phyloP scores from a whole-genome alignment of 2,888 invertebrate genomes.

The Drosophila birchii region DNA sequence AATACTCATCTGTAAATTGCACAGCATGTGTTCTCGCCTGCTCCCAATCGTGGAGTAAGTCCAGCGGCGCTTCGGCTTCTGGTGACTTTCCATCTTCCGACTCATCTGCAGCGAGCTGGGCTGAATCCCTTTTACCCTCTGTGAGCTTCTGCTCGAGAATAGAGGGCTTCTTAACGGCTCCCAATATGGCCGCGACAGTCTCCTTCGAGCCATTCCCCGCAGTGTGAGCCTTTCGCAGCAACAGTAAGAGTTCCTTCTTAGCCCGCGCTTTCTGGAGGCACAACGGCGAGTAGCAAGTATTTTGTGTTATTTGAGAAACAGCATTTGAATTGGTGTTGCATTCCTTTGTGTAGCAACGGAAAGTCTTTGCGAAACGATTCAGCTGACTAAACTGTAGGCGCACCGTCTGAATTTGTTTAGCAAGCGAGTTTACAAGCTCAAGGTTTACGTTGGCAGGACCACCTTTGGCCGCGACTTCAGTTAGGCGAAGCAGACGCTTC shows the following conservation, averaged over 20 bases:
- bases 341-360: conserved; percentile 89
- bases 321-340: conserved; percentile 87
- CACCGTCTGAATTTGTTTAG: conserved; percentile 89
- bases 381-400: conserved; percentile 89
- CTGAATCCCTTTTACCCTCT: conserved; percentile 85
- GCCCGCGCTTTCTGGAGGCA: conserved; percentile 91
- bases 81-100: conserved; percentile 74
- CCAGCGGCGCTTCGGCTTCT: conserved; percentile 79
- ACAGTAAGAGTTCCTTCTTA: conserved; percentile 88
- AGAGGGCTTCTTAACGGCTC: conserved; percentile 87
- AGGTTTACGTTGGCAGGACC: conserved; percentile 84
- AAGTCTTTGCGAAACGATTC: conserved; percentile 89
- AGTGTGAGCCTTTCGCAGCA: conserved; percentile 88
- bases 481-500: conserved; percentile 79
- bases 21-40: conserved; percentile 86
- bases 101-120: conserved; percentile 67
- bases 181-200: conserved; percentile 84
- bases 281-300: conserved; percentile 91
- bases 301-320: conserved; percentile 86
- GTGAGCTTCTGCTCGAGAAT: conserved; percentile 90
- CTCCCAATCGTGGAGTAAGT: conserved; percentile 85
- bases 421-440: conserved; percentile 87
- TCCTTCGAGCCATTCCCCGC: conserved; percentile 85
- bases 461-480: conserved; percentile 69
- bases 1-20: conserved; percentile 78